A percentile compares a stretch with the other conserved stretches of the same genome.
These are phyloP conservation scores for Eilema caniola DNA, from an alignment of 2,888 invertebrate genomes.

Conservation along the genomic window DNA sequence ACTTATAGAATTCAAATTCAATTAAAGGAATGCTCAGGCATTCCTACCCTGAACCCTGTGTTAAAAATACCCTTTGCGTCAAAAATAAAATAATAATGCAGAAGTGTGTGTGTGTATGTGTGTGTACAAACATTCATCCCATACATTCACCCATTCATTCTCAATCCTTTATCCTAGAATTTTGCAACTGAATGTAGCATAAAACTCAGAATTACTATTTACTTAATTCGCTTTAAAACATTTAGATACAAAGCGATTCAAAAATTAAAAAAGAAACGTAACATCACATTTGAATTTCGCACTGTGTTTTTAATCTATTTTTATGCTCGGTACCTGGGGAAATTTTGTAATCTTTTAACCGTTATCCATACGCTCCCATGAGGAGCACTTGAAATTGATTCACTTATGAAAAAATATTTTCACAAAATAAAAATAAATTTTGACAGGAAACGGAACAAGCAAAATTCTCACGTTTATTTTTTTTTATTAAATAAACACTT, in stretches of 20 bases:
- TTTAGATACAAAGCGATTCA: background rate
- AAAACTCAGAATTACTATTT: background rate
- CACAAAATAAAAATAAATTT: background rate
- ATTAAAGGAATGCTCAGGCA: too few species aligned
- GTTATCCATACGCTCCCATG: conserved; percentile 3
- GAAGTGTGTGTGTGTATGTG: too few species aligned
- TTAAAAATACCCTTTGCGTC: too few species aligned
- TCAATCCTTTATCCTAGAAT: background rate
- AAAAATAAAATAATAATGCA: too few species aligned
- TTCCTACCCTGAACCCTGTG: too few species aligned
- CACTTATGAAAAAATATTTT: background rate
- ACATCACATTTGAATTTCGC: background rate
- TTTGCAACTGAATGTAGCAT: background rate
- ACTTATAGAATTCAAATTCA: too few species aligned
- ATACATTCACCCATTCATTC: too few species aligned
- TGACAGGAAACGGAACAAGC: background rate
- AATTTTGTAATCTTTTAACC: conserved; percentile 2
- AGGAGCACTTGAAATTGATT: background rate
- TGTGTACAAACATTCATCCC: too few species aligned
- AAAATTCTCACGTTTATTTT: background rate
- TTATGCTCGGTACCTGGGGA: background rate
- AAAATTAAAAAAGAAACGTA: background rate
- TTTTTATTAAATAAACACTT: too few species aligned
- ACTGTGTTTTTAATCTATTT: conserved; percentile 12
- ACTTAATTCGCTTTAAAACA: background rate